Evolutionary conservation across 2,113 vertebrate genomes (phyloP), one percentile per base, ranked within the genome.

Genomic region (Sialia sialis): DNA sequence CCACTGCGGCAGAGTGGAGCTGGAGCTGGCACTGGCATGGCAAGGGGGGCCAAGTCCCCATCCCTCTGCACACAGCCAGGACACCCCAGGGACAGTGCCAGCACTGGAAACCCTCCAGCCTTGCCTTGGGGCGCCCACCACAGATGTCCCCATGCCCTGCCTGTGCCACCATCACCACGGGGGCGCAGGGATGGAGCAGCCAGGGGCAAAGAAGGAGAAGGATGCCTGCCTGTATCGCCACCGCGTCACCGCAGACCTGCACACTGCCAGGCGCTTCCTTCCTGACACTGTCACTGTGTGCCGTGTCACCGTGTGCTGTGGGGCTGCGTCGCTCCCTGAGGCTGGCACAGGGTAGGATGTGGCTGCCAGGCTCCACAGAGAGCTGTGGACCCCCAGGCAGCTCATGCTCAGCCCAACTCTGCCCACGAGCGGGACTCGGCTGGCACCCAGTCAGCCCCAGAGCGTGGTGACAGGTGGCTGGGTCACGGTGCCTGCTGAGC

Each of bases 1-100:
- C 93, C 95, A 89, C 95, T 92, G 96, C 96, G 70, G 96, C 93
- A 96, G 80, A 74, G 38, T 4, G n/a, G 90, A 66, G 87, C 83
- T 30, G 25, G 73, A 34, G 48, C 63, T 41, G 29, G 59, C 29
- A 9, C 4, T 4, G 76, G 41, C 27, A 1, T 0, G 29, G 52
- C 68, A 27, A 2, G 38, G 19, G 73, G 72, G 43, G 16, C 39
- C 39, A 39, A 39, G 63, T 56, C 43, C 32, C 48, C 2, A 1
- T 23, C 26, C 36, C 48, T 3, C 3, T 1, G 4, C 1, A 0
- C 14, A 2, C 26, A 5, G 23, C n/a, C 15, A 2, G 58, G 63
- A 16, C 17, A 3, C 22, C 9, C 19, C 43, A 36, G 41, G 21
- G 54, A n/a, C 54, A 1, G 7, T 1, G 52, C 6, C 11, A 2